Percentiles rank a stretch among this genome's conserved stretches.
phyloP scores from a whole-genome alignment of 1,140 invertebrate genomes.

The Drosophila takahashii region DNA sequence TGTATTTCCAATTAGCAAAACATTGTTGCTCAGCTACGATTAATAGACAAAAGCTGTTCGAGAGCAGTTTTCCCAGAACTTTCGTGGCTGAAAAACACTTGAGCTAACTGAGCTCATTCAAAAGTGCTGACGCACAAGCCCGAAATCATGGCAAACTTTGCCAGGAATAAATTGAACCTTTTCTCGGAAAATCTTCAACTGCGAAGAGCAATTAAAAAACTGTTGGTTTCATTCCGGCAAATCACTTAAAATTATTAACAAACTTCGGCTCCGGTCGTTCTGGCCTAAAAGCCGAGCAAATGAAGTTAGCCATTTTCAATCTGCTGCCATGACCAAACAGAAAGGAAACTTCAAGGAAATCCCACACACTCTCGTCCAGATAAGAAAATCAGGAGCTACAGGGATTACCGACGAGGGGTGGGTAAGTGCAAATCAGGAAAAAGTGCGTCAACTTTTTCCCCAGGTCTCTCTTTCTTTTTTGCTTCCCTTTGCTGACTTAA shows the following conservation, averaged over 20 bases:
- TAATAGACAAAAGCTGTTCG: neutral
- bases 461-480: neutral
- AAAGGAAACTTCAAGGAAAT: constrained; percentile 35
- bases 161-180: constrained; percentile 8
- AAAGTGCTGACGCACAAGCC: constrained; percentile 21
- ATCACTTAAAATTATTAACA: constrained; percentile 78
- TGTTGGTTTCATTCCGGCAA: constrained; percentile 55
- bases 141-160: constrained; percentile 3
- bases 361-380: constrained; percentile 39
- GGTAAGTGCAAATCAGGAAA: constrained; percentile 70
- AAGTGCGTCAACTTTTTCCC: constrained; percentile 72
- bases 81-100: neutral
- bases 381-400: constrained; percentile 58
- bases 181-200: constrained; percentile 12
- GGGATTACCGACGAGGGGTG: constrained; percentile 3
- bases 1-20: neutral
- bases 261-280: constrained; percentile 20
- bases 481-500: constrained; percentile 68
- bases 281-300: constrained; percentile 34
- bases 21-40: neutral
- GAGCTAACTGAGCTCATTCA: constrained; percentile 1
- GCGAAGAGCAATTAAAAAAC: constrained; percentile 62
- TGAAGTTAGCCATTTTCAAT: constrained; percentile 40
- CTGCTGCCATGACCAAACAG: constrained; percentile 37
- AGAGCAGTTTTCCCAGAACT: neutral